Conservation (phyloP, 2,797 vertebrate species). For the Acestrorhynchus altus region DNA sequence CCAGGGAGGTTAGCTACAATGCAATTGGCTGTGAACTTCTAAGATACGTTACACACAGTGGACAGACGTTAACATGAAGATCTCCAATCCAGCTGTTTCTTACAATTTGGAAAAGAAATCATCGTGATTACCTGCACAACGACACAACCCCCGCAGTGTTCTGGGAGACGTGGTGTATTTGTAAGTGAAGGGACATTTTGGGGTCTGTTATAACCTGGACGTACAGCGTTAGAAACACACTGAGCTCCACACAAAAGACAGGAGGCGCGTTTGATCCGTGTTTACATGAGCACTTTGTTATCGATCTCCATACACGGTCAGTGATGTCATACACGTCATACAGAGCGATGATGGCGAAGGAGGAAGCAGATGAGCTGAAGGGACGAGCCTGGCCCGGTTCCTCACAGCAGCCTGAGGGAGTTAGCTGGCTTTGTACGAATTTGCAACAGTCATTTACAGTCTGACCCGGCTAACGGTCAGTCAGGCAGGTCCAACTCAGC, state of each 20-base stretch:
- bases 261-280: slow-evolving; percentile 63
- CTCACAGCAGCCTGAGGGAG: slow-evolving; percentile 41
- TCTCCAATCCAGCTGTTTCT: no score
- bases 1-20: no score
- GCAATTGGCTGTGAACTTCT: no score
- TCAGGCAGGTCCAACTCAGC: neutral
- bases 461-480: neutral
- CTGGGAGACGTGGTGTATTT: no score
- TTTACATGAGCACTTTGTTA: slow-evolving; percentile 82
- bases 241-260: slow-evolving; percentile 57
- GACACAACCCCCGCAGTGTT: no score
- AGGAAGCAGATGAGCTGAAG: slow-evolving; percentile 65
- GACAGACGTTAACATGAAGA: no score
- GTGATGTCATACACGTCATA: slow-evolving; percentile 75
- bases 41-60: no score
- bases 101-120: no score
- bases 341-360: slow-evolving; percentile 68
- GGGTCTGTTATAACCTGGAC: no score
- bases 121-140: no score
- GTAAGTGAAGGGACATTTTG: no score
- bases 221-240: no score
- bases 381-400: slow-evolving; percentile 67
- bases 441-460: neutral
- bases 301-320: slow-evolving; percentile 78
- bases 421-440: slow-evolving; percentile 31